These are phyloP conservation scores for Botia kubotai DNA, from an alignment of 2,797 vertebrate genomes.

Conservation along the genomic window DNA sequence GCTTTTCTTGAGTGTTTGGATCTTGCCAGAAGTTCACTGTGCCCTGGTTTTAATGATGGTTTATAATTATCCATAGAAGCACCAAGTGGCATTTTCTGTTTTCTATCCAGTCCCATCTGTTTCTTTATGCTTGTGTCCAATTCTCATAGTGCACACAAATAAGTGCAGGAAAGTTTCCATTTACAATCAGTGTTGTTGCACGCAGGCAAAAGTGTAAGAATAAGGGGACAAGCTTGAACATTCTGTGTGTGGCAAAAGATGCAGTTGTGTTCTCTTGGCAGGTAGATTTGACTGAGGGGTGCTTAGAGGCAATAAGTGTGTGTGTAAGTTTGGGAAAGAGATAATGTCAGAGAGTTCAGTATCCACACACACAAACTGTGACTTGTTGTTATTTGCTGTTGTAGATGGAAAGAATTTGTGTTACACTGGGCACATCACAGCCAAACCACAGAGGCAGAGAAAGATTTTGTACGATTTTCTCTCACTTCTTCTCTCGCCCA, in stretches of 20 bases:
- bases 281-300: background rate
- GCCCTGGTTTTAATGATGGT: slow-evolving; percentile 67
- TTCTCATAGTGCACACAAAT: slow-evolving; percentile 8
- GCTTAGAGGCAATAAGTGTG: background rate
- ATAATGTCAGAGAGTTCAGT: background rate
- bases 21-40: slow-evolving; percentile 64
- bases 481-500: slow-evolving; percentile 17
- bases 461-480: slow-evolving; percentile 9
- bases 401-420: slow-evolving; percentile 77
- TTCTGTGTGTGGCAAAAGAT: background rate
- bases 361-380: slow-evolving; percentile 15
- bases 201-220: background rate
- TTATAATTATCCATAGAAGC: slow-evolving; percentile 76
- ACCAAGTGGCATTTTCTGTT: slow-evolving; percentile 55
- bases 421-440: slow-evolving; percentile 62
- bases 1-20: slow-evolving; percentile 40
- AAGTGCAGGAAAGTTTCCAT: slow-evolving; percentile 15
- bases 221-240: background rate
- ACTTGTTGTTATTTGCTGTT: slow-evolving; percentile 79
- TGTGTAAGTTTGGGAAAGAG: slow-evolving; percentile 10
- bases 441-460: slow-evolving; percentile 40
- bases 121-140: slow-evolving; percentile 65
- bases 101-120: slow-evolving; percentile 64
- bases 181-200: background rate
- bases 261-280: background rate